Conservation (phyloP, 2,797 vertebrate genomes). For the Centropyge bicolor region DNA sequence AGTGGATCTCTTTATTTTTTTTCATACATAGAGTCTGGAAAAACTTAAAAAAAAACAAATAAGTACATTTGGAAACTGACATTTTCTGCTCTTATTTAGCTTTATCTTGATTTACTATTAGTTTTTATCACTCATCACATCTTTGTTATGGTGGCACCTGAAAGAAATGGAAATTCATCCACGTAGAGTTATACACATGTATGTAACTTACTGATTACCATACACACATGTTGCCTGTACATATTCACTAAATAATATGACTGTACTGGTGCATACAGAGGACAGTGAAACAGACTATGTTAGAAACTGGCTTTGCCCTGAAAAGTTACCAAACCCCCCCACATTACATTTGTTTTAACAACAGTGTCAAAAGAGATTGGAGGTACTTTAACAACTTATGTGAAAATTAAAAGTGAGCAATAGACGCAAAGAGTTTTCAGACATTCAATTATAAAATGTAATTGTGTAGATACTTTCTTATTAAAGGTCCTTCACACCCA, state of each 20-base stretch:
- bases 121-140: neutral
- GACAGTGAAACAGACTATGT: neutral
- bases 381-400: neutral
- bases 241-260: neutral
- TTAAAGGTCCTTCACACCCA: neutral
- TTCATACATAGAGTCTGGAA: neutral
- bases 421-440: neutral
- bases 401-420: neutral
- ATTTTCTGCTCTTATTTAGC: neutral
- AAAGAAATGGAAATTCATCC: neutral
- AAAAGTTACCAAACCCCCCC: neutral
- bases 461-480: neutral
- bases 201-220: neutral
- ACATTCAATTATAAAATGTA: neutral
- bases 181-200: neutral
- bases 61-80: neutral
- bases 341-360: neutral
- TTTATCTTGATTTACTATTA: neutral
- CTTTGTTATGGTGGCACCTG: neutral
- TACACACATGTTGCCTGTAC: neutral
- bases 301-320: neutral
- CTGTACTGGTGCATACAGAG: neutral
- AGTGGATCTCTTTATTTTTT: conserved; percentile 43
- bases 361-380: neutral
- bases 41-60: neutral